Evolutionary conservation across 2,113 vertebrate species (phyloP).

Genomic region (Archocentrus centrarchus): DNA sequence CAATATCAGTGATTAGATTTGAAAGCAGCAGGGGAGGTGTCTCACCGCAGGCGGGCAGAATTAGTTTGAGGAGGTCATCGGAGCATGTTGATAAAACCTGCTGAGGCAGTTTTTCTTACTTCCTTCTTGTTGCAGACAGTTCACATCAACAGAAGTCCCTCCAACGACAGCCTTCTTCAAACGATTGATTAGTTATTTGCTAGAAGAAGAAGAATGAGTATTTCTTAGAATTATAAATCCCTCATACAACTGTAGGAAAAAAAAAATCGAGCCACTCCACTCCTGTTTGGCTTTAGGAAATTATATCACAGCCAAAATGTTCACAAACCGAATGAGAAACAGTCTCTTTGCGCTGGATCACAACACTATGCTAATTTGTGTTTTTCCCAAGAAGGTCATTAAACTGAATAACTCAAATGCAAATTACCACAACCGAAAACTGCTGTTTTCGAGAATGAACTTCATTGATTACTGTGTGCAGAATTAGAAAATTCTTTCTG

Average conservation of each 20-base stretch:
- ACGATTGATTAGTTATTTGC: constrained; percentile 32
- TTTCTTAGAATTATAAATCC: constrained; percentile 12
- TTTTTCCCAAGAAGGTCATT: constrained; percentile 55
- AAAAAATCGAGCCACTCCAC: not conserved
- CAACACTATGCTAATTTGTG: constrained; percentile 53
- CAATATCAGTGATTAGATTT: constrained; percentile 65
- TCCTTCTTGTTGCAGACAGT: constrained; percentile 45
- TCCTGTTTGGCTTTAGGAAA: constrained; percentile 32
- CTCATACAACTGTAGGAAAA: not conserved
- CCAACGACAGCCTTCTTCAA: constrained; percentile 20
- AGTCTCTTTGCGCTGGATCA: constrained; percentile 25
- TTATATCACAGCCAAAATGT: constrained; percentile 28
- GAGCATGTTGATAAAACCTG: constrained; percentile 41
- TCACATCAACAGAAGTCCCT: constrained; percentile 13
- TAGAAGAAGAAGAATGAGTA: not conserved
- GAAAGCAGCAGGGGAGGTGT: constrained; percentile 49
- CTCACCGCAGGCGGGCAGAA: constrained; percentile 23
- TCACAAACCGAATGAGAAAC: constrained; percentile 41
- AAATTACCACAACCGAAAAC: constrained; percentile 20
- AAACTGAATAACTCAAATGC: constrained; percentile 38
- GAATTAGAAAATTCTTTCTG: not conserved
- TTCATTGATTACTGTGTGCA: constrained; percentile 12
- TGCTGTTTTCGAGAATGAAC: not conserved
- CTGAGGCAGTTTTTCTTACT: constrained; percentile 30
- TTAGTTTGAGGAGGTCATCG: constrained; percentile 54